Evolutionary conservation across 2,113 vertebrate genomes (phyloP).

Genomic region (Tympanuchus pallidicinctus): DNA sequence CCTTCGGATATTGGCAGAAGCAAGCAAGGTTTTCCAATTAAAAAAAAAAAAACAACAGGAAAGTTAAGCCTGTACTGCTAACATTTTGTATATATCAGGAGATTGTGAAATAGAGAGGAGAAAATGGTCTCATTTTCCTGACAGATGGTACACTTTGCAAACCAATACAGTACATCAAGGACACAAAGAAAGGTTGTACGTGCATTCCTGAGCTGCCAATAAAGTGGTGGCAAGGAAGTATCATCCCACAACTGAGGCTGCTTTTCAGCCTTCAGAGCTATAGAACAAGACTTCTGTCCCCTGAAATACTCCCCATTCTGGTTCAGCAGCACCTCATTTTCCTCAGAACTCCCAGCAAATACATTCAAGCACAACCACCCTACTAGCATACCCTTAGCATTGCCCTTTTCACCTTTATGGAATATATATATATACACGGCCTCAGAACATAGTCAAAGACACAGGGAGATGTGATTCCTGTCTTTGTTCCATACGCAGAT

Average conservation of each 20-base stretch:
- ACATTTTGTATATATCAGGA: neutral
- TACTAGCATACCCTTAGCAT: neutral
- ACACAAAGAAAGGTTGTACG: neutral
- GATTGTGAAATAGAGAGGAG: slow-evolving; percentile 3
- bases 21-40: neutral
- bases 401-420: neutral
- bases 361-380: rapidly evolving
- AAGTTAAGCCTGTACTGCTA: neutral
- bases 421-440: too few species aligned
- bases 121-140: slow-evolving; percentile 23
- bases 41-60: neutral
- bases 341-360: neutral
- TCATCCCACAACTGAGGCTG: neutral
- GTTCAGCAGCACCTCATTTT: neutral
- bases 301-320: neutral
- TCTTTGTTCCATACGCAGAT: neutral
- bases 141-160: slow-evolving; percentile 35
- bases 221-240: neutral
- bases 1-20: neutral
- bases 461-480: too few species aligned
- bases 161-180: neutral
- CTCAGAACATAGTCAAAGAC: neutral
- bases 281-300: neutral
- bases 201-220: neutral
- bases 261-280: neutral